Percentiles rank a stretch among this genome's conserved stretches.
Conservation (phyloP, 2,888 invertebrate species). For the Platycnemis pennipes region DNA sequence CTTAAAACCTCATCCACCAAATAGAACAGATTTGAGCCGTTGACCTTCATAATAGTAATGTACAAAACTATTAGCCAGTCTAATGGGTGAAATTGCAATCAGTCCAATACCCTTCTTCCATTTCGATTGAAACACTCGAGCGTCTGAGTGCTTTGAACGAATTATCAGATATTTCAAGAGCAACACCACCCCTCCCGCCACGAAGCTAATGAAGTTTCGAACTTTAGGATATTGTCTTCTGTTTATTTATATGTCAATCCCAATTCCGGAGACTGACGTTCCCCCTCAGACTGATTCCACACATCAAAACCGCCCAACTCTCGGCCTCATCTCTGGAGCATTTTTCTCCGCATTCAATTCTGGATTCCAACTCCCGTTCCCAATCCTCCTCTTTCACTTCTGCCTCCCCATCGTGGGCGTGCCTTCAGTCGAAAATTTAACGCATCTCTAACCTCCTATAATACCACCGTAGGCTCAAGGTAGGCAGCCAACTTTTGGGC, state of each 20-base stretch:
- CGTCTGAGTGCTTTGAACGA: background rate
- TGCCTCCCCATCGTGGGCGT: background rate
- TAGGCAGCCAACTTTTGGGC: background rate
- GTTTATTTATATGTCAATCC: background rate
- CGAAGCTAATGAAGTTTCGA: background rate
- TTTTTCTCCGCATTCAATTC: background rate
- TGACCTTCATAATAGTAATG: too few species aligned
- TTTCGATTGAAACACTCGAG: background rate
- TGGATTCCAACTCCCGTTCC: background rate
- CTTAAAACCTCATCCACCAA: too few species aligned
- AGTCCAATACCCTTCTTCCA: too few species aligned
- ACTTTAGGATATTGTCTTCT: background rate
- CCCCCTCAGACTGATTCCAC: background rate
- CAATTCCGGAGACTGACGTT: background rate
- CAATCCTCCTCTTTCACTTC: background rate
- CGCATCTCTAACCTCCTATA: background rate
- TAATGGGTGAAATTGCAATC: too few species aligned
- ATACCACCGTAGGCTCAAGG: background rate
- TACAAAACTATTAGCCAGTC: too few species aligned
- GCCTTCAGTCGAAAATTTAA: background rate
- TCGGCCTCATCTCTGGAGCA: background rate
- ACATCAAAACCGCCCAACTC: background rate
- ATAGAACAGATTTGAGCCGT: too few species aligned
- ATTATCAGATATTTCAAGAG: background rate
- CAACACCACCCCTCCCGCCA: background rate